Conservation (phyloP, 2,797 vertebrate genomes). For the Acanthopagrus latus region DNA sequence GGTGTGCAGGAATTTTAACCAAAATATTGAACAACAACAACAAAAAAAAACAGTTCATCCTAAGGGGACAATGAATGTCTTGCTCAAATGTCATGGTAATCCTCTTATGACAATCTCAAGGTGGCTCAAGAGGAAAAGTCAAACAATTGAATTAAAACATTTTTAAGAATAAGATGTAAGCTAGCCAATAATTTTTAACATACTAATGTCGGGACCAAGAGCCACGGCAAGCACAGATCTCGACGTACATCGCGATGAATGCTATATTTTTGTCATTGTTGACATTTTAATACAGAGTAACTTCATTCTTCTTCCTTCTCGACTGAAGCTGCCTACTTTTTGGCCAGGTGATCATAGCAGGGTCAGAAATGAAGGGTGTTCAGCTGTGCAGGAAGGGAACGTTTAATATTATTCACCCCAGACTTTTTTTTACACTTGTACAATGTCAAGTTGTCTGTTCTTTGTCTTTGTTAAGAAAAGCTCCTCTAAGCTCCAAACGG, state of each 20-base stretch:
- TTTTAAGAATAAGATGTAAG: too few relatives aligned
- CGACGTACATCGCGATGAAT: background rate
- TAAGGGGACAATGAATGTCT: background rate
- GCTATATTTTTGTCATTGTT: background rate
- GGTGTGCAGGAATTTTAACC: too few relatives aligned
- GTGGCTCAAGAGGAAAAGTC: background rate
- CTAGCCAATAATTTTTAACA: background rate
- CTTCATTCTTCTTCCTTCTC: background rate
- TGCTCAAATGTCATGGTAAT: background rate
- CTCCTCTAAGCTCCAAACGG: constrained; percentile 4
- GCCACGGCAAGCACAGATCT: background rate
- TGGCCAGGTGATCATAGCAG: background rate
- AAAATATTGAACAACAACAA: too few relatives aligned
- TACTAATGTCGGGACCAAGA: background rate
- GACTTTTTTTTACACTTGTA: constrained; percentile 6
- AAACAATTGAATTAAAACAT: background rate
- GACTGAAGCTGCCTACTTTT: background rate
- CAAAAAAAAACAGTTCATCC: too few relatives aligned
- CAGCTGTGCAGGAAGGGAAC: background rate
- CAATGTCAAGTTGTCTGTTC: constrained; percentile 41
- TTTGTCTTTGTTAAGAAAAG: constrained; percentile 6
- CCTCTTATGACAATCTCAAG: background rate
- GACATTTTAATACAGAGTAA: background rate
- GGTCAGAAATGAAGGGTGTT: background rate
- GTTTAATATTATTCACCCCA: constrained; percentile 6